A percentile compares a stretch with the other conserved stretches of the same genome.
These are phyloP conservation scores for Toxotes jaculatrix DNA, from an alignment of 2,113 vertebrate species.

Conservation along the genomic window DNA sequence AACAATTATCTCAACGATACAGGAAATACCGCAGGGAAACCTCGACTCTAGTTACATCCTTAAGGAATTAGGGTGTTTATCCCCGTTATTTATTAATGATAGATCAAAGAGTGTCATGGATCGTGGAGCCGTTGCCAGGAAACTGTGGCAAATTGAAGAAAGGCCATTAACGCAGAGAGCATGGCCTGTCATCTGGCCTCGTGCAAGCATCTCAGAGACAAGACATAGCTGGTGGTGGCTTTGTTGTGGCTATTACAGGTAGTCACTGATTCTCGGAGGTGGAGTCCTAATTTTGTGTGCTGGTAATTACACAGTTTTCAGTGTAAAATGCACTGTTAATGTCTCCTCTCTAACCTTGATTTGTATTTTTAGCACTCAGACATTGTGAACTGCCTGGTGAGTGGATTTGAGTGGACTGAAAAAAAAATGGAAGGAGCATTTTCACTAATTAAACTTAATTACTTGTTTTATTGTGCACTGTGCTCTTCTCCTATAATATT, in stretches of 20 bases:
- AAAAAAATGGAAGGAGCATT: neutral
- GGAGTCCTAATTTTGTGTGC: slow-evolving; percentile 34
- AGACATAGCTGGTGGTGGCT: slow-evolving; percentile 6
- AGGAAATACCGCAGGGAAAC: slow-evolving; percentile 58
- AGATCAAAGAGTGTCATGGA: slow-evolving; percentile 67
- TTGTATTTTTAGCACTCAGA: slow-evolving; percentile 62
- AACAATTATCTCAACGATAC: slow-evolving; percentile 70
- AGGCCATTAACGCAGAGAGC: slow-evolving; percentile 50
- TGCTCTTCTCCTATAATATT: slow-evolving; percentile 4
- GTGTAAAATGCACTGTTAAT: slow-evolving; percentile 5
- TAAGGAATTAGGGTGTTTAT: slow-evolving; percentile 74
- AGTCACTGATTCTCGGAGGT: slow-evolving; percentile 21
- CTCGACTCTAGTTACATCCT: slow-evolving; percentile 50
- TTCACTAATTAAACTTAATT: neutral
- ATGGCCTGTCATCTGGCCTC: slow-evolving; percentile 42
- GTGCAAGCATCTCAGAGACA: slow-evolving; percentile 12
- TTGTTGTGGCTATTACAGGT: slow-evolving; percentile 9
- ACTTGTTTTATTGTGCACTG: neutral
- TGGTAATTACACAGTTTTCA: slow-evolving; percentile 24
- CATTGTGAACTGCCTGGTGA: slow-evolving; percentile 71
- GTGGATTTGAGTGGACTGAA: slow-evolving; percentile 34
- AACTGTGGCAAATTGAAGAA: slow-evolving; percentile 58
- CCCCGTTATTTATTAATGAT: slow-evolving; percentile 76
- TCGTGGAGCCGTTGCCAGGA: slow-evolving; percentile 72
- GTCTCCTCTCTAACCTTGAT: slow-evolving; percentile 30